Percentiles rank a stretch among this genome's conserved stretches.
Conservation (phyloP, 2,113 vertebrate species). For the Siniperca chuatsi region DNA sequence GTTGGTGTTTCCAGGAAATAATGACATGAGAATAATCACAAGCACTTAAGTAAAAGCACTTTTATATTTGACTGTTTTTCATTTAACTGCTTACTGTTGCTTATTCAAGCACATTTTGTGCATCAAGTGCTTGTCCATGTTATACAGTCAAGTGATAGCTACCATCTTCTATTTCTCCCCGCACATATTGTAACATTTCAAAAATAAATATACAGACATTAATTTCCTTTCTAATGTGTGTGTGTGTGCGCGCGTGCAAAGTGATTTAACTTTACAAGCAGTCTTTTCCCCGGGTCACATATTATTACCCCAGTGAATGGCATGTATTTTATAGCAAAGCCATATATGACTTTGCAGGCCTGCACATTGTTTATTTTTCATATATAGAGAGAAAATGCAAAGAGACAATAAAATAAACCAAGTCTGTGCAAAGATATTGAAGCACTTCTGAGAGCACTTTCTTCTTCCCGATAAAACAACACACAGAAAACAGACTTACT, state of each 20-base stretch:
- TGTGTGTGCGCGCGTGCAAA: not conserved
- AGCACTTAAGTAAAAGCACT: not conserved
- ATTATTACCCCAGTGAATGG: not conserved
- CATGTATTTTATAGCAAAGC: slow-evolving; percentile 7
- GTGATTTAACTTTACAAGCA: slow-evolving; percentile 1
- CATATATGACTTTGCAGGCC: not conserved
- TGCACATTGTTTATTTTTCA: not conserved
- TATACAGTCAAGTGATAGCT: not conserved
- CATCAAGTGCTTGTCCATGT: not conserved
- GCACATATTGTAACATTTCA: not conserved
- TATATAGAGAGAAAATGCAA: not conserved
- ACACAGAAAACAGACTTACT: slow-evolving; percentile 80
- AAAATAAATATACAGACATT: not conserved
- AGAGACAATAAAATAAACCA: not conserved
- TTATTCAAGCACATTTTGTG: not conserved
- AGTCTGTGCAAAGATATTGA: not conserved
- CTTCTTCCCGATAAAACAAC: not conserved
- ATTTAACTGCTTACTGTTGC: not conserved
- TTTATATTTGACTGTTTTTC: not conserved
- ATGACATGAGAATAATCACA: not conserved
- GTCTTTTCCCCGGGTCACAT: not conserved
- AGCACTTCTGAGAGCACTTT: not conserved
- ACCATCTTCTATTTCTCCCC: not conserved
- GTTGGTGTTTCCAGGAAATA: not conserved
- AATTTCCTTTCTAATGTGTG: not conserved